Conservation (phyloP, 2,113 vertebrate species). For the Myiozetetes cayanensis region DNA sequence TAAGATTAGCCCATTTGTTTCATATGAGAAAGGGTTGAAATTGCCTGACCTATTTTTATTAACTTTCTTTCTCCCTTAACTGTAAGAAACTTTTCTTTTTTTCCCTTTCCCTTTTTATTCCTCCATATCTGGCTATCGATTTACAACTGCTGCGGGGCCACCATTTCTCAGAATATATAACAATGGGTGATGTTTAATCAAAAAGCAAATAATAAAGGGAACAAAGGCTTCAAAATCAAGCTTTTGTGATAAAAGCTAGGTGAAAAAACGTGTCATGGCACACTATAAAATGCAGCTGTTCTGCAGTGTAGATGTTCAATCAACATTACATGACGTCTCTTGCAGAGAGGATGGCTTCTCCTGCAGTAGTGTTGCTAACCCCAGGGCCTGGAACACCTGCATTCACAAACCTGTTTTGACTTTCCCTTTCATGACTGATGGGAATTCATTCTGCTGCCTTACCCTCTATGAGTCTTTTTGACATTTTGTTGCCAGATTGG, state of each 20-base stretch:
- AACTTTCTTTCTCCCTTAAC: background rate
- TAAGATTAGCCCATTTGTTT: constrained; percentile 36
- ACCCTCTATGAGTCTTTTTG: background rate
- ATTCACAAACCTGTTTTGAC: background rate
- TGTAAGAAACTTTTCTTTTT: background rate
- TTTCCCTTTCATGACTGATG: background rate
- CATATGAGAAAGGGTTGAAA: background rate
- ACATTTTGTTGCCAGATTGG: background rate
- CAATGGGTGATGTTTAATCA: constrained; percentile 36
- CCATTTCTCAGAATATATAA: constrained; percentile 28
- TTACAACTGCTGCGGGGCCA: background rate
- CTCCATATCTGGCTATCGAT: background rate
- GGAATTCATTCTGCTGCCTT: background rate
- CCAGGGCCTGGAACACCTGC: background rate
- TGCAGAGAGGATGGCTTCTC: background rate
- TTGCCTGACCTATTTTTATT: constrained; percentile 43
- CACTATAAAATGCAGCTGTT: background rate
- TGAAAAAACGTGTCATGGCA: background rate
- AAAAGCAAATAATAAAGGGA: constrained; percentile 26
- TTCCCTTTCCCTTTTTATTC: background rate
- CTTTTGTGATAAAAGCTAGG: background rate
- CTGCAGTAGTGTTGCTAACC: background rate
- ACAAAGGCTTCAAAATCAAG: constrained; percentile 38
- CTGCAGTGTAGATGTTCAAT: background rate
- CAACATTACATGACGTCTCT: background rate